A percentile compares a stretch with the other conserved stretches of the same genome.
Conservation (phyloP, 2,888 invertebrate genomes). For the Apotomis capreana region DNA sequence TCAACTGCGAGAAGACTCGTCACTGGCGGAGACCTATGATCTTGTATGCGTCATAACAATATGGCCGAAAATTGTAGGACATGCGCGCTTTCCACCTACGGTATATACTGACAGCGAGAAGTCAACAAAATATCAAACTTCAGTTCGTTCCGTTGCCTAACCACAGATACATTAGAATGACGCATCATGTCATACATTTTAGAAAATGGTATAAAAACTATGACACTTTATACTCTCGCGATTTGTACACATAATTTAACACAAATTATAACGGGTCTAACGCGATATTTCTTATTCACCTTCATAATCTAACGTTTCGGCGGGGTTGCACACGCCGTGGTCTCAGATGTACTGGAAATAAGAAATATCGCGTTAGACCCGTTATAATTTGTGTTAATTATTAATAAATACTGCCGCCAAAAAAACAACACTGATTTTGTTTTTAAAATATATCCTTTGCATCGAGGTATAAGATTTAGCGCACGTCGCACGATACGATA, state of each 20-base stretch:
- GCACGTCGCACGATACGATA: too few relatives aligned
- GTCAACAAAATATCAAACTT: conserved; percentile 29
- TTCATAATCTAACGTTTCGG: too few relatives aligned
- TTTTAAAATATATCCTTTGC: too few relatives aligned
- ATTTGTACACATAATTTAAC: too few relatives aligned
- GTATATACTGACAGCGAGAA: conserved; percentile 40
- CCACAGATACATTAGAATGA: conserved; percentile 5
- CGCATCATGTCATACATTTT: not conserved
- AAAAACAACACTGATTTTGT: not conserved
- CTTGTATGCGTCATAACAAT: conserved; percentile 90
- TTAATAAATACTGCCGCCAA: conserved; percentile 6
- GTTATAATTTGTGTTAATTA: too few relatives aligned
- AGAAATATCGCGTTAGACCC: too few relatives aligned
- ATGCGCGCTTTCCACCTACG: conserved; percentile 61
- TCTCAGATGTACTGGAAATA: not conserved
- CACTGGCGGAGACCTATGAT: conserved; percentile 90
- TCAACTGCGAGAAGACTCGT: conserved; percentile 94
- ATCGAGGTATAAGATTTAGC: too few relatives aligned
- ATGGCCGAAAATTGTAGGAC: conserved; percentile 85
- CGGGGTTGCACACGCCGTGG: too few relatives aligned
- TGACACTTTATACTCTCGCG: not conserved
- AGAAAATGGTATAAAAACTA: not conserved
- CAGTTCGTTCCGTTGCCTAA: conserved; percentile 2
- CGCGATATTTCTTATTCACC: too few relatives aligned
- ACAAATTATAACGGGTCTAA: too few relatives aligned